phyloP scores from a whole-genome alignment of 1,140 invertebrate genomes.

The Drosophila lowei region DNA sequence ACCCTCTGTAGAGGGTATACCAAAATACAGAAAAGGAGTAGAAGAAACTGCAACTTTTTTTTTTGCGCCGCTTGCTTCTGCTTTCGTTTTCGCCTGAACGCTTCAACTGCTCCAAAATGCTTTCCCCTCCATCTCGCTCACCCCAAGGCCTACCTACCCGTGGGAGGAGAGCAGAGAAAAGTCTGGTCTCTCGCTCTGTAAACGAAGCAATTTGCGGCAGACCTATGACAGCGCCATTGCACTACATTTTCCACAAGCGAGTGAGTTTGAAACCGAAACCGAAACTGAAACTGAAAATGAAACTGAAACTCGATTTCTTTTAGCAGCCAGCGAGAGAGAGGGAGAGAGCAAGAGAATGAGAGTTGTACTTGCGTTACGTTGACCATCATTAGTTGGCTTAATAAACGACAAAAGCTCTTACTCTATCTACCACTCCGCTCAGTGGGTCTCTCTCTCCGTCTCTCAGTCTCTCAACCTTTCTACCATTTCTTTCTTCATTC shows the following conservation, averaged over 20 bases:
- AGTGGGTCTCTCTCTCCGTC: constrained; percentile 13
- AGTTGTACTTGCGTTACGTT: constrained; percentile 55
- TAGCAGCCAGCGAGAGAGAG: constrained; percentile 6
- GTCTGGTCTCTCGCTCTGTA: constrained; percentile 44
- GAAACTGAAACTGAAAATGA: constrained; percentile 63
- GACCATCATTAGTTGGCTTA: constrained; percentile 73
- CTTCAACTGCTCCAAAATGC: constrained; percentile 66
- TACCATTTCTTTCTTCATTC: constrained; percentile 28
- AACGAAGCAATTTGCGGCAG: constrained; percentile 69
- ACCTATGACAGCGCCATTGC: constrained; percentile 60
- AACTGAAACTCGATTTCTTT: constrained; percentile 52
- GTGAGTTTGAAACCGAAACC: constrained; percentile 68
- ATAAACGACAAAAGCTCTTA: constrained; percentile 64
- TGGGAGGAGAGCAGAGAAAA: constrained; percentile 4
- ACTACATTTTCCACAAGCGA: constrained; percentile 79
- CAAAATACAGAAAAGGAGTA: constrained; percentile 13
- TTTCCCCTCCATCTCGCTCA: background rate
- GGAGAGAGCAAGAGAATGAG: constrained; percentile 12
- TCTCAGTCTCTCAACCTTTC: background rate
- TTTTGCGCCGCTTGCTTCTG: constrained; percentile 58
- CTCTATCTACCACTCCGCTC: constrained; percentile 2
- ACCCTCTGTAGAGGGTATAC: no score
- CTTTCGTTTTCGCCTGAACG: constrained; percentile 74
- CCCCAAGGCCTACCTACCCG: constrained; percentile 4
- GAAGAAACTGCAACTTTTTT: constrained; percentile 23